Evolutionary conservation across 2,888 invertebrate genomes (phyloP).

Genomic region (Spatulosminthurus flaviceps): DNA sequence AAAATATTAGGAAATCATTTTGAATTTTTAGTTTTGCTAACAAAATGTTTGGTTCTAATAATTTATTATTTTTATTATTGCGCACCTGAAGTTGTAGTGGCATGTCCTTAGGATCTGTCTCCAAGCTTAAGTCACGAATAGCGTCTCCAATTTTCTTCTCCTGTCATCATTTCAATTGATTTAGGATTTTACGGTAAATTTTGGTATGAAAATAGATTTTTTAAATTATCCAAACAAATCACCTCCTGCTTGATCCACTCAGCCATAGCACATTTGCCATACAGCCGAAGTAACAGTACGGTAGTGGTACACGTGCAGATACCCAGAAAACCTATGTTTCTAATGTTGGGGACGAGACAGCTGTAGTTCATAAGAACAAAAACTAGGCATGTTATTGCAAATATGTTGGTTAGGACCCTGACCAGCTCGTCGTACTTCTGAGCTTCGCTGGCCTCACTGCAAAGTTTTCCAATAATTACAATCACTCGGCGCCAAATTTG

Average conservation of each 20-base stretch:
- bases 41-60: no score
- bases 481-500: background rate
- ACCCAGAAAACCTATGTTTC: background rate
- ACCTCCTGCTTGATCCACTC: no score
- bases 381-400: background rate
- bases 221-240: no score
- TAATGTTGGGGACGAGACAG: background rate
- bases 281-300: background rate
- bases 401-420: background rate
- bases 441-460: background rate
- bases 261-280: background rate
- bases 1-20: background rate
- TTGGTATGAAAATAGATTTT: no score
- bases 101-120: no score
- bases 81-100: no score
- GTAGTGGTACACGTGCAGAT: background rate
- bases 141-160: no score
- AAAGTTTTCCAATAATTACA: background rate
- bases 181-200: no score
- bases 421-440: background rate
- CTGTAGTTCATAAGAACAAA: background rate
- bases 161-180: no score
- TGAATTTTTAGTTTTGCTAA: no score
- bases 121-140: no score
- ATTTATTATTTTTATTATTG: no score